Base-by-base conservation (phyloP, 1,140 invertebrate genomes). In the Tribolium castaneum region DNA sequence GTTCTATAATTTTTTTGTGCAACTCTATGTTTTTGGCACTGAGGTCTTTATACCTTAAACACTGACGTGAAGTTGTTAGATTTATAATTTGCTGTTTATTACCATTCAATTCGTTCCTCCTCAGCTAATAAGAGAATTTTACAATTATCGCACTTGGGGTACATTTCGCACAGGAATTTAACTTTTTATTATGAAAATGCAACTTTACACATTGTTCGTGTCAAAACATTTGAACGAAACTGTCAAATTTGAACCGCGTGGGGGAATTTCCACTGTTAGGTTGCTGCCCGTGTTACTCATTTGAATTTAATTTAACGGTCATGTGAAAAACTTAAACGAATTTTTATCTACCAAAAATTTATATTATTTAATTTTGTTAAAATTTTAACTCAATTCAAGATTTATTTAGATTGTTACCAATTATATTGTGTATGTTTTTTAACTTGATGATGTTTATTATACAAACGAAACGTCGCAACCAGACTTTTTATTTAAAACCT, bases 1-100 rank as follows among this genome's bases (percentile, higher is more conserved):
- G 59, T 35, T 66, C 25, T 16, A 16, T 35, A 1, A 66, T 9
- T 66, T 66, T 66, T 13, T 66, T 66, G 12, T 66, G 19, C 13
- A 66, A 22, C 5, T 14, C 3, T 2, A 66, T 34, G 13, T 66
- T 66, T 35, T 66, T 34, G 0, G 19, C 25, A 22, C 25, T 66
- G 1, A 66, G 59, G 1, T 66, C 59, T 66, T 66, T 66, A 35
- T 35, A 66, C 59, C 59, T n/a, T n/a, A n/a, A n/a, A n/a, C n/a
- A n/a, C n/a, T n/a, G n/a, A n/a, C n/a, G n/a, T n/a, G n/a, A n/a
- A n/a, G n/a, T n/a, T n/a, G n/a, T n/a, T n/a, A n/a, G n/a, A 39
- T 45, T 45, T 45, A 45, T 45, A n/a, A 4, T 7, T n/a, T 10
- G n/a, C 2, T 9, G 7, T 2, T 2, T 13, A 39, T 4, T 66